Evolutionary conservation across 2,113 vertebrate species (phyloP).

Genomic region (Daboia siamensis): DNA sequence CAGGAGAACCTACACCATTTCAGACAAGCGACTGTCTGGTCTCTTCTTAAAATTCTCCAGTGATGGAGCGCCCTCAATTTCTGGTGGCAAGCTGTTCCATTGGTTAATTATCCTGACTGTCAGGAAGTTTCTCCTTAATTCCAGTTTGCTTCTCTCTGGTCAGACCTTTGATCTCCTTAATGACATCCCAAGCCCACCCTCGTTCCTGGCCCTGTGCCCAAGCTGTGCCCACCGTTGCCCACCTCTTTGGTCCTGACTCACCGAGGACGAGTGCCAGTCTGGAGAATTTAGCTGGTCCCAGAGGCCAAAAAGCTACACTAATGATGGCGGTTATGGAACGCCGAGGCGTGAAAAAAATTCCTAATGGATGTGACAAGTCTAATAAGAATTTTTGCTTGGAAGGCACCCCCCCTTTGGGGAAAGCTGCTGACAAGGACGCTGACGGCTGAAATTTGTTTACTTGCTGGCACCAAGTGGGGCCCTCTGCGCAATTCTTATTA

Average conservation of each 20-base stretch:
- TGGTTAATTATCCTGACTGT: too few relatives aligned
- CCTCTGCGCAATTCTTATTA: slow-evolving; percentile 74
- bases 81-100: too few relatives aligned
- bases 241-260: slow-evolving; percentile 27
- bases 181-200: not conserved
- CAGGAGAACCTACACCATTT: too few relatives aligned
- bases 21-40: too few relatives aligned
- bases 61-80: too few relatives aligned
- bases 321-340: slow-evolving; percentile 83
- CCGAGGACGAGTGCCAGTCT: slow-evolving; percentile 42
- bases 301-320: slow-evolving; percentile 71
- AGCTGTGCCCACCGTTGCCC: not conserved
- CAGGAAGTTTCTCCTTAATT: too few relatives aligned
- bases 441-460: slow-evolving; percentile 82
- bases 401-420: slow-evolving; percentile 82
- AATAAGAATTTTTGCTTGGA: slow-evolving; percentile 91
- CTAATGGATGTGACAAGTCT: slow-evolving; percentile 98
- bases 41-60: too few relatives aligned
- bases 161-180: not conserved
- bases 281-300: slow-evolving; percentile 62
- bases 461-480: slow-evolving; percentile 64
- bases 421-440: slow-evolving; percentile 77
- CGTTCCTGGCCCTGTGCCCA: not conserved
- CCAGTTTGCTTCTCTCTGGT: too few relatives aligned
- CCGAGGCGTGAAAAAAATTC: slow-evolving; percentile 91